These are phyloP conservation scores for Planococcus citri DNA, from an alignment of 1,140 invertebrate species.

Conservation along the genomic window DNA sequence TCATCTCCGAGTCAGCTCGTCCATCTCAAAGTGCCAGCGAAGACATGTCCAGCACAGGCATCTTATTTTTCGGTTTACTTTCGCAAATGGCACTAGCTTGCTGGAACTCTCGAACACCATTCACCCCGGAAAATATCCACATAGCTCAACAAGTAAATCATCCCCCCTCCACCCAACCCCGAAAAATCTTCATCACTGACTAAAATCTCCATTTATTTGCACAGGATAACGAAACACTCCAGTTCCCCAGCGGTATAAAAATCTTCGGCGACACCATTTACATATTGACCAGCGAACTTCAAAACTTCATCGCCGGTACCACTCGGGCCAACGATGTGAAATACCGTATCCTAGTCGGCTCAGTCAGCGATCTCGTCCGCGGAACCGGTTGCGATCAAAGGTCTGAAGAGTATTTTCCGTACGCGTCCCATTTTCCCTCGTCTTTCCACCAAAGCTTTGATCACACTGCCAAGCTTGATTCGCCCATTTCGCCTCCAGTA, in stretches of 20 bases:
- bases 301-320: conserved; percentile 27
- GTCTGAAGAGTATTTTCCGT: conserved; percentile 10
- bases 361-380: conserved; percentile 22
- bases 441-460: no score
- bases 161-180: neutral
- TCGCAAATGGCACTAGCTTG: conserved; percentile 33
- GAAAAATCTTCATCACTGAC: neutral
- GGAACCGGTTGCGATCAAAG: conserved; percentile 27
- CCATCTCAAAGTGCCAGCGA: conserved; percentile 31
- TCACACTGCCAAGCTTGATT: no score
- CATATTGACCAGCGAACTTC: conserved; percentile 26
- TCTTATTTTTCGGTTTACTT: conserved; percentile 31
- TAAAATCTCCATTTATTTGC: no score
- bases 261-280: conserved; percentile 25
- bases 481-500: no score
- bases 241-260: conserved; percentile 29
- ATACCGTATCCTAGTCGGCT: conserved; percentile 27
- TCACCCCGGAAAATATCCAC: conserved; percentile 25
- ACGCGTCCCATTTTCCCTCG: no score
- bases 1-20: conserved; percentile 23
- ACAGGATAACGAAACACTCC: conserved; percentile 28
- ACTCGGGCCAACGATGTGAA: conserved; percentile 23
- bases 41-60: conserved; percentile 31
- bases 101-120: conserved; percentile 31
- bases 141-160: conserved; percentile 26